A percentile compares a stretch with the other conserved stretches of the same genome.
Conservation (phyloP, 2,797 vertebrate genomes). For the Benthosema pterotum region DNA sequence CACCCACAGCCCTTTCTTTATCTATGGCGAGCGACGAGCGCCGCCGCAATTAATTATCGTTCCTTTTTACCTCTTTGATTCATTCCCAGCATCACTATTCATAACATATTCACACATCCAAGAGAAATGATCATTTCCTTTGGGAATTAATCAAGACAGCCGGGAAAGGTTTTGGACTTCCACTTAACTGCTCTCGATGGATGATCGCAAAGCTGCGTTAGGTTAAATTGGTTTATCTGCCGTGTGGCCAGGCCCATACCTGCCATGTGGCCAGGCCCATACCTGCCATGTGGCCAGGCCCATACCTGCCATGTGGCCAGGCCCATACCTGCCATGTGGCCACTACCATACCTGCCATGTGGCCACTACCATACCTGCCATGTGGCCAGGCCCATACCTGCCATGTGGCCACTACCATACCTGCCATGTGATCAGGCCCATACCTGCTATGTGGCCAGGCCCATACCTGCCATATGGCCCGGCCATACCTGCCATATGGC, state of each 20-base stretch:
- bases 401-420: no score
- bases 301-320: no score
- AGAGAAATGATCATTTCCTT: slow-evolving; percentile 86
- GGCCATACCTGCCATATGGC: no score
- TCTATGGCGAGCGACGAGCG: slow-evolving; percentile 36
- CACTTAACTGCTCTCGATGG: slow-evolving; percentile 61
- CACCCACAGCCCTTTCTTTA: slow-evolving; percentile 78
- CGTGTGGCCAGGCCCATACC: slow-evolving; percentile 42
- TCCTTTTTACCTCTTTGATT: slow-evolving; percentile 80
- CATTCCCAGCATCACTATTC: slow-evolving; percentile 74
- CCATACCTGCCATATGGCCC: no score
- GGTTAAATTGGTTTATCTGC: slow-evolving; percentile 69
- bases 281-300: no score
- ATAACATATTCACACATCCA: slow-evolving; percentile 88
- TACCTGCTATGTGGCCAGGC: no score
- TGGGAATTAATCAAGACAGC: slow-evolving; percentile 83
- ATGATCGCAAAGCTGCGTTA: slow-evolving; percentile 77
- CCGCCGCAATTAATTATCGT: slow-evolving; percentile 84
- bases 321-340: no score
- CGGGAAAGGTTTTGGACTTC: slow-evolving; percentile 55
- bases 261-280: slow-evolving; percentile 29
- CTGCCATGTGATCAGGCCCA: no score
- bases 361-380: no score
- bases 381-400: no score
- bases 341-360: no score